A percentile compares a stretch with the other conserved stretches of the same genome.
Evolutionary conservation across 2,888 invertebrate species (phyloP).

Genomic region (Fissipunctia ypsillon): DNA sequence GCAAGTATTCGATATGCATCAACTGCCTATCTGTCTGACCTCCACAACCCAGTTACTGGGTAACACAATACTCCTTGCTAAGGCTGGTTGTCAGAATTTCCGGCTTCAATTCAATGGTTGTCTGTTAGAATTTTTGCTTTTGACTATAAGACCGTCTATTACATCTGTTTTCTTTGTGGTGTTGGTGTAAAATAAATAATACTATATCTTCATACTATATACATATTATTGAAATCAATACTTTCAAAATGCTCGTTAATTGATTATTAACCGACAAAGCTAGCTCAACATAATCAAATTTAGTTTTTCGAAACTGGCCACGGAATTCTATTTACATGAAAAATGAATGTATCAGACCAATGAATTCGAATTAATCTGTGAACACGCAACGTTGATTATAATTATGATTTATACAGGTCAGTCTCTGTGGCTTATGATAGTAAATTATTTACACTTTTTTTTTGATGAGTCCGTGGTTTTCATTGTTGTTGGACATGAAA

Average conservation of each 20-base stretch:
- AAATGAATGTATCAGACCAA: conserved; percentile 28
- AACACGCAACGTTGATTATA: conserved; percentile 38
- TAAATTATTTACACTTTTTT: conserved; percentile 34
- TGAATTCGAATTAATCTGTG: conserved; percentile 28
- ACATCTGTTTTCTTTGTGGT: neutral
- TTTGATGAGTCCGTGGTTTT: conserved; percentile 33
- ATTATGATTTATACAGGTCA: conserved; percentile 37
- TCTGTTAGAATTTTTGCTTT: neutral
- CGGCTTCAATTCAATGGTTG: neutral
- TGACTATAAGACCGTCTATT: neutral
- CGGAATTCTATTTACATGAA: conserved; percentile 20
- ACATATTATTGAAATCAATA: neutral
- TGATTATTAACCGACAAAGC: neutral
- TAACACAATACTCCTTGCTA: neutral
- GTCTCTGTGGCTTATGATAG: conserved; percentile 14
- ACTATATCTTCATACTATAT: neutral
- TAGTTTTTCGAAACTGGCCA: neutral
- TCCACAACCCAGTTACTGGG: neutral
- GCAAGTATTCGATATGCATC: neutral
- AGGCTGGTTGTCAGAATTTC: neutral
- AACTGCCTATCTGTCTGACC: neutral
- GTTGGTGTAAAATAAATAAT: neutral
- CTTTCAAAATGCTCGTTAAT: neutral
- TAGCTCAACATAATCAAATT: neutral
- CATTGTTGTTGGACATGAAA: neutral